Evolutionary conservation across 2,113 vertebrate species (phyloP).

Genomic region (Gallinago jamesoni): DNA sequence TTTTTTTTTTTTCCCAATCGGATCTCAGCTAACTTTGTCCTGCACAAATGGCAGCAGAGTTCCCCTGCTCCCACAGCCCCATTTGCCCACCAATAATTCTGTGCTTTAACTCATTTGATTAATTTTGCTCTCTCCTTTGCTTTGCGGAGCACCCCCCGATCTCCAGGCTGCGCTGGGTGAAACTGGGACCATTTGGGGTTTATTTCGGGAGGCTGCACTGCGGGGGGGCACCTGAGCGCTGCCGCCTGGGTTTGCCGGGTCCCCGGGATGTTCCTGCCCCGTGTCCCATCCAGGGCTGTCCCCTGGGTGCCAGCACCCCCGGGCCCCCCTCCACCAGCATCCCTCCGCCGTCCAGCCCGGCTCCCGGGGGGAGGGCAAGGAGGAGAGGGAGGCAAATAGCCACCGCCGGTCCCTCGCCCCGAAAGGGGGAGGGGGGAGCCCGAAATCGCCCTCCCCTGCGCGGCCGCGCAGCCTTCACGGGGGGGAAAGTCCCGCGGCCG

Average conservation of each 20-base stretch:
- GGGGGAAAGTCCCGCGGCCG: not conserved
- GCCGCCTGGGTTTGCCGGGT: not conserved
- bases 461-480: not conserved
- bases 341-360: not conserved
- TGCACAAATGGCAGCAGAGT: not conserved
- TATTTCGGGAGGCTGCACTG: not conserved
- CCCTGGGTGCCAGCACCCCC: not conserved
- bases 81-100: not conserved
- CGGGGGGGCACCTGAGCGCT: not conserved
- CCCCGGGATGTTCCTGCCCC: not conserved
- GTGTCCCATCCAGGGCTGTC: accelerated
- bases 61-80: not conserved
- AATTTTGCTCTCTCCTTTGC: not conserved
- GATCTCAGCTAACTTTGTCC: not conserved
- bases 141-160: not conserved
- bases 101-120: not conserved
- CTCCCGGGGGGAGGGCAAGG: not conserved
- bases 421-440: accelerated
- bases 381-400: not conserved
- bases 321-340: not conserved
- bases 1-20: not conserved
- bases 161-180: accelerated
- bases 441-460: not conserved
- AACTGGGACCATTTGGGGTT: not conserved
- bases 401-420: not conserved